phyloP scores from a whole-genome alignment of 2,113 vertebrate genomes.

The Sprattus sprattus region DNA sequence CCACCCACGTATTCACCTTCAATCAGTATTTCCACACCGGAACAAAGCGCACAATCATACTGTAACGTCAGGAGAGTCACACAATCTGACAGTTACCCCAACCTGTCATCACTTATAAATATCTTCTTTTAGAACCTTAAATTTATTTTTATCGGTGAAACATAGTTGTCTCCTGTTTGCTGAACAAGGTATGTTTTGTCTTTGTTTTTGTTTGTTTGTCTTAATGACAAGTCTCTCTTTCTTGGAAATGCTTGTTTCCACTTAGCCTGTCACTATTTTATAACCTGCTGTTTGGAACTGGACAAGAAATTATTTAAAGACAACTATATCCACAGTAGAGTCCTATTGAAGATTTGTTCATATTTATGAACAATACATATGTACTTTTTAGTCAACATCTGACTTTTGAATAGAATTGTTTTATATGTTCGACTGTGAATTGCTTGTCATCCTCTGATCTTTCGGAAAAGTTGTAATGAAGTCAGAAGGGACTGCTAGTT shows the following conservation, averaged over 20 bases:
- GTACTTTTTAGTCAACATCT: neutral
- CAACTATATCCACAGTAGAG: neutral
- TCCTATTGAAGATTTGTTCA: neutral
- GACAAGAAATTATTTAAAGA: neutral
- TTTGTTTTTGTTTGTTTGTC: neutral
- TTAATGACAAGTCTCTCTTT: neutral
- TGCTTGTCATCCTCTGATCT: neutral
- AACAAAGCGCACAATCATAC: conserved; percentile 3
- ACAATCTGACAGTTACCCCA: neutral
- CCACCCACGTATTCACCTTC: conserved; percentile 17
- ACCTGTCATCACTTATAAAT: neutral
- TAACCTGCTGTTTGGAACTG: neutral
- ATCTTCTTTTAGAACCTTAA: neutral
- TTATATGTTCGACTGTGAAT: neutral
- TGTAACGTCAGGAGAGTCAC: neutral
- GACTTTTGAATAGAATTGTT: neutral
- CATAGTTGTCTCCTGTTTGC: neutral
- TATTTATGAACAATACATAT: neutral
- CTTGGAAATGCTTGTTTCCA: neutral
- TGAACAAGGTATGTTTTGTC: neutral
- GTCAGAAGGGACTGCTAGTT: neutral
- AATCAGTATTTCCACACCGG: conserved; percentile 7
- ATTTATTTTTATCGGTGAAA: neutral
- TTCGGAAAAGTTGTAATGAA: neutral
- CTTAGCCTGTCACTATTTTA: neutral